Evolutionary conservation across 2,888 invertebrate genomes (phyloP).

Genomic region (Clepsis dumicolana): DNA sequence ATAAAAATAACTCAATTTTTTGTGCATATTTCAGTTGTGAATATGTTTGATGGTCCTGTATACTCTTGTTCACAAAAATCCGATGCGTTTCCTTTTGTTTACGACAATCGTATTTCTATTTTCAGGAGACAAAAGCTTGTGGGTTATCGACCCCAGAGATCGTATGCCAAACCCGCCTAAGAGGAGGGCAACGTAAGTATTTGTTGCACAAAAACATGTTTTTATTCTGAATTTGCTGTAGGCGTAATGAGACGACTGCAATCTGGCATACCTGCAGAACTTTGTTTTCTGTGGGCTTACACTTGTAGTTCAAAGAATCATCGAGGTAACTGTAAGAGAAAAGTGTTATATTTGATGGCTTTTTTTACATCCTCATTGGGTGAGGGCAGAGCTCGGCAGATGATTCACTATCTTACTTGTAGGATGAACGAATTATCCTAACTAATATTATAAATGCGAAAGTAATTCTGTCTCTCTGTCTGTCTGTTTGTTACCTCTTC

Average conservation of each 20-base stretch:
- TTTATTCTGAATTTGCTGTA: constrained; percentile 39
- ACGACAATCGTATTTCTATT: constrained; percentile 48
- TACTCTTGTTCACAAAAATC: constrained; percentile 19
- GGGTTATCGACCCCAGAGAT: constrained; percentile 83
- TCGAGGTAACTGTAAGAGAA: too few relatives aligned
- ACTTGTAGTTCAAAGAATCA: too few relatives aligned
- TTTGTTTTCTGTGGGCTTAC: not conserved
- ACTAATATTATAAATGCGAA: too few relatives aligned
- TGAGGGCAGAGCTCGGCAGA: too few relatives aligned
- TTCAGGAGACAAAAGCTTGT: constrained; percentile 84
- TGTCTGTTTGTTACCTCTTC: too few relatives aligned
- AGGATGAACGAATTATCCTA: too few relatives aligned
- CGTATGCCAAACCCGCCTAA: constrained; percentile 67
- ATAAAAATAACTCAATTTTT: too few relatives aligned
- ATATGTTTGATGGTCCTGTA: not conserved
- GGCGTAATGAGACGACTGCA: not conserved
- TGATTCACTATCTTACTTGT: too few relatives aligned
- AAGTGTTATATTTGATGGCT: too few relatives aligned
- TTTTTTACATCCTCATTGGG: too few relatives aligned
- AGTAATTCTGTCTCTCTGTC: too few relatives aligned
- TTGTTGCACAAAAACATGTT: constrained; percentile 48
- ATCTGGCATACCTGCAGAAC: not conserved
- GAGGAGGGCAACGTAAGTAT: constrained; percentile 72
- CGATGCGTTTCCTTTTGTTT: not conserved
- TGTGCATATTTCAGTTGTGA: too few relatives aligned